Percentiles rank a stretch among this genome's conserved stretches.
phyloP scores from a whole-genome alignment of 2,113 vertebrate species.

The Turnix velox region DNA sequence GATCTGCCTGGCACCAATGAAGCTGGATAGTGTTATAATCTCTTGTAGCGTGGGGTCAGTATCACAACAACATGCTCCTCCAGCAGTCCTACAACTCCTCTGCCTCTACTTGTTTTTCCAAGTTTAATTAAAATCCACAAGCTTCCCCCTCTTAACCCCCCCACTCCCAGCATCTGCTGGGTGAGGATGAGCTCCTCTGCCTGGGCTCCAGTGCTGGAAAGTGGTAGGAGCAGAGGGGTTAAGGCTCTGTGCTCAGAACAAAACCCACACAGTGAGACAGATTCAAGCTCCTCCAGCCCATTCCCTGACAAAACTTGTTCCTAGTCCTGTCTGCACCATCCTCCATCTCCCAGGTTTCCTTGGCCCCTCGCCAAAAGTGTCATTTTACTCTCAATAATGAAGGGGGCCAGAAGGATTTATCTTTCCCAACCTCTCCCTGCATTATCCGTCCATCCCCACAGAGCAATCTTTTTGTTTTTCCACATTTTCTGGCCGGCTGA shows the following conservation, averaged over 20 bases:
- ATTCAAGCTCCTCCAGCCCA: conserved; percentile 39
- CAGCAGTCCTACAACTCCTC: conserved; percentile 15
- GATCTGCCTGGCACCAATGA: neutral
- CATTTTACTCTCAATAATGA: conserved; percentile 72
- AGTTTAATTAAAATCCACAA: conserved; percentile 27
- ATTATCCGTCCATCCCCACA: conserved; percentile 65
- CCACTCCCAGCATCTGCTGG: neutral
- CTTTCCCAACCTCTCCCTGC: conserved; percentile 64
- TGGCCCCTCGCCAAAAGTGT: conserved; percentile 72
- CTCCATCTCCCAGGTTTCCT: conserved; percentile 62
- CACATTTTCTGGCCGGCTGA: conserved; percentile 75
- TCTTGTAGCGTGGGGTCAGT: neutral
- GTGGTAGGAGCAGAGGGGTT: conserved; percentile 38
- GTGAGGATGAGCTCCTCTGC: neutral
- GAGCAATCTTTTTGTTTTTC: conserved; percentile 75
- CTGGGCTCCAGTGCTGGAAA: neutral
- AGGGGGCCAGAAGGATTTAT: conserved; percentile 68
- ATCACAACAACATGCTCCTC: conserved; percentile 16
- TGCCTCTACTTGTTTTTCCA: conserved; percentile 36
- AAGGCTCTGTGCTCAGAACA: neutral
- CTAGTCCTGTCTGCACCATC: conserved; percentile 71
- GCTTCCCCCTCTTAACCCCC: neutral
- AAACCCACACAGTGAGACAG: conserved; percentile 36
- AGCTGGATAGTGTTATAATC: too few relatives aligned
- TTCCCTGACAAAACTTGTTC: conserved; percentile 67